Evolutionary conservation across 2,797 vertebrate species (phyloP).

Genomic region (Cheirogaleus major): DNA sequence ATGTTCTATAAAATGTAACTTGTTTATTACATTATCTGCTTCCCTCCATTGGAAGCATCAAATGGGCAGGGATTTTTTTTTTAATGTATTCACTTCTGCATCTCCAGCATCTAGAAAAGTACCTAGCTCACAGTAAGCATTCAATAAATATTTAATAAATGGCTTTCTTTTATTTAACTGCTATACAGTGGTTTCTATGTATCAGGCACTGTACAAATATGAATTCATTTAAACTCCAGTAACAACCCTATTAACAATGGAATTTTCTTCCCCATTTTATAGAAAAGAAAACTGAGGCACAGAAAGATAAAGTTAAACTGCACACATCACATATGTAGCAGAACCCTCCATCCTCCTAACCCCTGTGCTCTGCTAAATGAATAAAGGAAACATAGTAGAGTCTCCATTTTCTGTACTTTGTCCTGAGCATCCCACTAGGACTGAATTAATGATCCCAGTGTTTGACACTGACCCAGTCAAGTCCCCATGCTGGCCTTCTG

Average conservation of each 20-base stretch:
- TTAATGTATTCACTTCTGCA: neutral
- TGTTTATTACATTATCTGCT: neutral
- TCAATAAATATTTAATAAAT: neutral
- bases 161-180: neutral
- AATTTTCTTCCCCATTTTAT: neutral
- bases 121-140: neutral
- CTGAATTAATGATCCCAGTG: neutral
- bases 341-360: neutral
- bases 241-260: neutral
- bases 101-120: neutral
- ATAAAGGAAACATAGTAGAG: neutral
- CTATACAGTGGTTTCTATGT: neutral
- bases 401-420: neutral
- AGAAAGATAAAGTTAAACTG: neutral
- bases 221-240: slow-evolving; percentile 8
- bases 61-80: neutral
- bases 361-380: neutral
- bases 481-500: neutral
- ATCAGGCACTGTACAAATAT: neutral
- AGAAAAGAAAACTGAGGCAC: neutral
- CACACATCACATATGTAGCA: neutral
- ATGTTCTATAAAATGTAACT: neutral
- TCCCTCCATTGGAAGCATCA: neutral
- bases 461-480: neutral
- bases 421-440: neutral